Evolutionary conservation across 2,113 vertebrate genomes (phyloP).

Genomic region (Calidris pygmaea): DNA sequence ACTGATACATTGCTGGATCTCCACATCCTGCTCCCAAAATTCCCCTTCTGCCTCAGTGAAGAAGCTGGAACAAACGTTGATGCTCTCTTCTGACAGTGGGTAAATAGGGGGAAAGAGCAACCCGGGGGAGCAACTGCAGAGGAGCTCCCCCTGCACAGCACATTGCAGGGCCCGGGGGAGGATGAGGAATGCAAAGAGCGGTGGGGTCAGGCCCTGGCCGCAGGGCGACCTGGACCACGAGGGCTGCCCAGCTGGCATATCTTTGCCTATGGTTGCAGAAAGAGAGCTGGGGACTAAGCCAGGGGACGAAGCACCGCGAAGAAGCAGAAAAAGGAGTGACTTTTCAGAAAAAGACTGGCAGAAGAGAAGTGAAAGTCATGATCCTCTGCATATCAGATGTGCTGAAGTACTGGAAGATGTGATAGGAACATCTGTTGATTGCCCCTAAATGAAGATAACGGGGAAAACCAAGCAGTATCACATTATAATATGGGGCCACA

Average conservation of each 20-base stretch:
- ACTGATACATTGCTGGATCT: not conserved
- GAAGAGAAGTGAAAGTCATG: not conserved
- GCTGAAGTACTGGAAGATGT: not conserved
- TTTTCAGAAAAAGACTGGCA: not conserved
- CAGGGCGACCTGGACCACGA: fast-evolving
- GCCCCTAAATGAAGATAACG: not conserved
- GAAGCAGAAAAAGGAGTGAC: not conserved
- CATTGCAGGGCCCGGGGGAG: fast-evolving
- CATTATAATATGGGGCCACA: not conserved
- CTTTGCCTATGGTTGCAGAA: not conserved
- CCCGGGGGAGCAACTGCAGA: fast-evolving
- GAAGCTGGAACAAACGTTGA: not conserved
- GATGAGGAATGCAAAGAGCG: not conserved
- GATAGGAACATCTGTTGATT: not conserved
- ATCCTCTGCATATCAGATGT: not conserved
- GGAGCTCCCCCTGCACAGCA: fast-evolving
- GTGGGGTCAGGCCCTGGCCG: not conserved
- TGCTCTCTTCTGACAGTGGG: not conserved
- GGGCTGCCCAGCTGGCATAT: not conserved
- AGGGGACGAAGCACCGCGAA: not conserved
- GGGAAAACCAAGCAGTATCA: not conserved
- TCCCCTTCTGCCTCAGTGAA: not conserved
- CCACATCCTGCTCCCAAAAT: not conserved
- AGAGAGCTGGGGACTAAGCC: not conserved
- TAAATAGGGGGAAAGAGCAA: not conserved